phyloP scores from a whole-genome alignment of 2,888 invertebrate species.

The Andrena flavipes region DNA sequence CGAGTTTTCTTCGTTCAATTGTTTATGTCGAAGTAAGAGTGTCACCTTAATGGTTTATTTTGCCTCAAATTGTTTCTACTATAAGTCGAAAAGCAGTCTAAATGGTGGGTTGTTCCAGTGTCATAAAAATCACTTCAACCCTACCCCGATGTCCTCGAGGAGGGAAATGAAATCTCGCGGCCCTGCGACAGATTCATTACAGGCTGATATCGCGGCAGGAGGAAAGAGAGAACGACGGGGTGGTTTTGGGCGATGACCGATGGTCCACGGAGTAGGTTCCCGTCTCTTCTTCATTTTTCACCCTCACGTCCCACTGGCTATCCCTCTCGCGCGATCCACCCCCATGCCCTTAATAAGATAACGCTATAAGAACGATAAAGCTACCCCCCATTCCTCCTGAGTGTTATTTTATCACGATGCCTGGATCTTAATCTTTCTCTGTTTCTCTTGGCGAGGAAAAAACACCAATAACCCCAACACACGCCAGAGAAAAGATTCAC shows the following conservation, averaged over 20 bases:
- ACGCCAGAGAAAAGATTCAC: too few relatives aligned
- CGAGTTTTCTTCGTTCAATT: not conserved
- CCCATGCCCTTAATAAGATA: slow-evolving; percentile 73
- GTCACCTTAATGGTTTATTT: slow-evolving; percentile 17
- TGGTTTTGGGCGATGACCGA: slow-evolving; percentile 78
- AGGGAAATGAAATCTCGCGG: slow-evolving; percentile 70
- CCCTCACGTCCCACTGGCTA: slow-evolving; percentile 60
- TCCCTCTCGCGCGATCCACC: slow-evolving; percentile 47
- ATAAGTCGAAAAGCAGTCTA: slow-evolving; percentile 10
- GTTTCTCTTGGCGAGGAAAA: slow-evolving; percentile 11
- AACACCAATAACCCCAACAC: not conserved
- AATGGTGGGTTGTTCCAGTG: slow-evolving; percentile 32
- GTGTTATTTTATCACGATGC: slow-evolving; percentile 57
- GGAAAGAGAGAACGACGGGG: slow-evolving; percentile 53
- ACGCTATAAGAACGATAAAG: slow-evolving; percentile 65
- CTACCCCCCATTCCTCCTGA: slow-evolving; percentile 21
- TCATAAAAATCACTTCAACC: slow-evolving; percentile 62
- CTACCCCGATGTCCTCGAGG: slow-evolving; percentile 27
- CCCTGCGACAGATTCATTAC: slow-evolving; percentile 73
- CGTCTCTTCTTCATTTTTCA: slow-evolving; percentile 80
- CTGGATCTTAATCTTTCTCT: slow-evolving; percentile 61
- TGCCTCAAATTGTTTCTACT: slow-evolving; percentile 23
- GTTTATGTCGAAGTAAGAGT: not conserved
- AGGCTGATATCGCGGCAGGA: slow-evolving; percentile 56
- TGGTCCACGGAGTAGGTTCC: slow-evolving; percentile 82